Percentiles rank a stretch among this genome's conserved stretches.
Conservation (phyloP, 2,888 invertebrate genomes). For the Anagyrus pseudococci region DNA sequence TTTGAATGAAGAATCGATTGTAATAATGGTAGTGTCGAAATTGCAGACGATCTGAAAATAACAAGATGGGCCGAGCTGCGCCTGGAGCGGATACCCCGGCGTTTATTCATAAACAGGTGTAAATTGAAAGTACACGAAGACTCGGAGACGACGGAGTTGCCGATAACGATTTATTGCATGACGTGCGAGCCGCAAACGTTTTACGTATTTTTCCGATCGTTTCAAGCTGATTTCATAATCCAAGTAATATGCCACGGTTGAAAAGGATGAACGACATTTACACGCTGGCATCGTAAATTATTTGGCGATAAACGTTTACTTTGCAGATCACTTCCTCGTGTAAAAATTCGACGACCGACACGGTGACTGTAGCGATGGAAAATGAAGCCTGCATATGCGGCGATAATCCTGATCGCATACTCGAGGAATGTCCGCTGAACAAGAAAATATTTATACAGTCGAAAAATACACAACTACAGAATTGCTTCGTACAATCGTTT, state of each 20-base stretch:
- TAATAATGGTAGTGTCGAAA: constrained; percentile 8
- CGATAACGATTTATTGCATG: constrained; percentile 49
- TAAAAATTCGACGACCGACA: constrained; percentile 40
- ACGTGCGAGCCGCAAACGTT: constrained; percentile 41
- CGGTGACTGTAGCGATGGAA: constrained; percentile 38
- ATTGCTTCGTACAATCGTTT: constrained; percentile 49
- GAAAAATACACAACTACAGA: constrained; percentile 48
- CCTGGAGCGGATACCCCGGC: constrained; percentile 49
- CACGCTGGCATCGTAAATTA: no score
- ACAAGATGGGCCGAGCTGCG: constrained; percentile 47
- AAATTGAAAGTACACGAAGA: constrained; percentile 39
- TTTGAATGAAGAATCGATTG: background rate
- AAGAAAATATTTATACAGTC: constrained; percentile 42
- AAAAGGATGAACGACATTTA: no score
- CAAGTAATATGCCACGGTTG: constrained; percentile 41
- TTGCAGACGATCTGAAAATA: constrained; percentile 44
- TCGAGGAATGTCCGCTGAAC: constrained; percentile 42
- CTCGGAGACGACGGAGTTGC: constrained; percentile 35
- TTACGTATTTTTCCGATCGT: constrained; percentile 52
- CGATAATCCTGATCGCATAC: constrained; percentile 21
- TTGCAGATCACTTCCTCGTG: constrained; percentile 44
- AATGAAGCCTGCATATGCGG: constrained; percentile 42
- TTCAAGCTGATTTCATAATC: constrained; percentile 54
- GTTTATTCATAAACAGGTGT: constrained; percentile 48
- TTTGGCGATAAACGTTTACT: no score